Evolutionary conservation across 2,797 vertebrate species (phyloP).

Genomic region (Salmo trutta): DNA sequence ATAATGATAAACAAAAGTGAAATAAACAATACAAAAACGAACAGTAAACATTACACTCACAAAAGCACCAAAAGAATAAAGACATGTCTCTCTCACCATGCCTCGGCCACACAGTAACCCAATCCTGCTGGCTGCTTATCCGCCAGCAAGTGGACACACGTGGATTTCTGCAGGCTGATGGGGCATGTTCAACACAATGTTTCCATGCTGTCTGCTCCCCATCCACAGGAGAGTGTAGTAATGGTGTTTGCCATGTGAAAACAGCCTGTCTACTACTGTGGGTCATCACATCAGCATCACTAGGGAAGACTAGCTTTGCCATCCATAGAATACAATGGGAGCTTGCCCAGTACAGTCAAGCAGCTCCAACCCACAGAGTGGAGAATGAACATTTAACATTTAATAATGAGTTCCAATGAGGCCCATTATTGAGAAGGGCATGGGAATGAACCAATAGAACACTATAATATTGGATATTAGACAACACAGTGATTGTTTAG

Average conservation of each 20-base stretch:
- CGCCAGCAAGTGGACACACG: constrained; percentile 57
- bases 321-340: neutral
- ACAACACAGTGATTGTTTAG: neutral
- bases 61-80: too few species aligned
- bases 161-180: constrained; percentile 61
- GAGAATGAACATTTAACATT: neutral
- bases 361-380: neutral
- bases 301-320: neutral
- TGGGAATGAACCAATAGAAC: neutral
- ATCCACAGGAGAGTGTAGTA: constrained; percentile 12
- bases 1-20: too few species aligned
- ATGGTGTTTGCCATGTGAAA: constrained; percentile 28
- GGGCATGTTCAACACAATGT: constrained; percentile 65
- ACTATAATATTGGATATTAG: neutral
- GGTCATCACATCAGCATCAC: neutral
- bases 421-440: neutral
- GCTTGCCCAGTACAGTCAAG: neutral
- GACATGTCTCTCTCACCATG: constrained; percentile 66
- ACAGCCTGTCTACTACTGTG: constrained; percentile 14
- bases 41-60: too few species aligned
- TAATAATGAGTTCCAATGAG: neutral
- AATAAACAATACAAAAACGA: too few species aligned
- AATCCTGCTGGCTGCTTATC: constrained; percentile 18
- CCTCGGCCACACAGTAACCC: constrained; percentile 60
- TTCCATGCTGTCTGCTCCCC: constrained; percentile 48